These are phyloP conservation scores for Papilio dardanus DNA, from an alignment of 1,140 invertebrate species.

Conservation along the genomic window DNA sequence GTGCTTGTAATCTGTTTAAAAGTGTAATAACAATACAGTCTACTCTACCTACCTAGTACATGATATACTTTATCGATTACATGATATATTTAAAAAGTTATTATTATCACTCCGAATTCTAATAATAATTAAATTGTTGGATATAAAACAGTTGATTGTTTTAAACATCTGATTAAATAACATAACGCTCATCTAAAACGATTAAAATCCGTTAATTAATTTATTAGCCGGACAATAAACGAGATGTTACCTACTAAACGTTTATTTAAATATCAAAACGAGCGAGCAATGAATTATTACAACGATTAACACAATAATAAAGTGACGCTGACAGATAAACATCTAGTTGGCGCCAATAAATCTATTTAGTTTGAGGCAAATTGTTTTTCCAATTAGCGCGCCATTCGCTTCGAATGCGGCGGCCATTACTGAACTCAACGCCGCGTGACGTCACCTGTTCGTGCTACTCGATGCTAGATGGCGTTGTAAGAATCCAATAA, in stretches of 20 bases:
- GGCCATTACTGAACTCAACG: conserved; percentile 47
- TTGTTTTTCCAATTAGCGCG: conserved; percentile 56
- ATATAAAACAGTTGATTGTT: too few relatives aligned
- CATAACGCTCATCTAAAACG: neutral
- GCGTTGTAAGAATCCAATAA: conserved; percentile 52
- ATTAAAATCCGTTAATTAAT: conserved; percentile 32
- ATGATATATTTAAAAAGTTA: too few relatives aligned
- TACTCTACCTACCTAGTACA: too few relatives aligned
- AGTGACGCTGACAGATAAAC: conserved; percentile 35
- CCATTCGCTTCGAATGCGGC: conserved; percentile 48
- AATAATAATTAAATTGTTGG: too few relatives aligned
- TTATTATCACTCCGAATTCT: too few relatives aligned
- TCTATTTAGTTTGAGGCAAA: conserved; percentile 65
- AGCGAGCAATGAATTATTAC: conserved; percentile 35
- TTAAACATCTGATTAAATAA: conserved; percentile 8
- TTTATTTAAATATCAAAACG: conserved; percentile 38
- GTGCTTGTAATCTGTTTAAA: too few relatives aligned
- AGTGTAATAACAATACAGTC: too few relatives aligned
- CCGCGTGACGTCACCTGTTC: conserved; percentile 50
- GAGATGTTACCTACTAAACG: conserved; percentile 37
- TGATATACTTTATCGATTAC: too few relatives aligned
- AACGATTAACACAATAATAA: conserved; percentile 38
- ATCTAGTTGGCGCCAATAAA: conserved; percentile 54
- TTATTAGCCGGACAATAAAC: conserved; percentile 19
- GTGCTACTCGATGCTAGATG: conserved; percentile 71